Conservation (phyloP, 2,113 vertebrate species). For the Limanda limanda region DNA sequence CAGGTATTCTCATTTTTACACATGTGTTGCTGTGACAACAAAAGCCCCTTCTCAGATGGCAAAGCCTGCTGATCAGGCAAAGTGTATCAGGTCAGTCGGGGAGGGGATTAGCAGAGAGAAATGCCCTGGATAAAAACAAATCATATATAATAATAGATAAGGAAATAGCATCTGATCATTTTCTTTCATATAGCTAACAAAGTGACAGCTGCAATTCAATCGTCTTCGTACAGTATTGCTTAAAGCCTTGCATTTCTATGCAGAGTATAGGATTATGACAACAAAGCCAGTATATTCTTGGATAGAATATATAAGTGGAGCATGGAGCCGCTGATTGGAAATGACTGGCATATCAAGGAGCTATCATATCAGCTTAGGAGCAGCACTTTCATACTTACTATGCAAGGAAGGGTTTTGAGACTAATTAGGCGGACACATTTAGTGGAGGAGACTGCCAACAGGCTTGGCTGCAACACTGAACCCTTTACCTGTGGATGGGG, state of each 20-base stretch:
- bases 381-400: constrained; percentile 4
- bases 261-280: constrained; percentile 20
- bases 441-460: constrained; percentile 2
- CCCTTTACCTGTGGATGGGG: too few species aligned
- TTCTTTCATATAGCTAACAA: not conserved
- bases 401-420: constrained; percentile 3
- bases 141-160: constrained; percentile 14
- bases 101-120: constrained; percentile 51
- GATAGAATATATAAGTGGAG: constrained; percentile 28
- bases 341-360: constrained; percentile 33
- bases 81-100: constrained; percentile 57
- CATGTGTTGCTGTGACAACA: constrained; percentile 29
- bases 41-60: constrained; percentile 52
- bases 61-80: constrained; percentile 31
- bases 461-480: not conserved
- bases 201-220: not conserved
- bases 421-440: constrained; percentile 21
- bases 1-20: constrained; percentile 40
- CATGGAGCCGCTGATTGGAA: constrained; percentile 18
- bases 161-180: not conserved
- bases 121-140: not conserved
- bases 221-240: constrained; percentile 6
- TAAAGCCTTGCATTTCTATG: constrained; percentile 28
- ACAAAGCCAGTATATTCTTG: constrained; percentile 22
- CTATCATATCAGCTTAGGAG: constrained; percentile 39